These are phyloP conservation scores for Pteromalus puparum DNA, from an alignment of 1,140 invertebrate species.

Conservation along the genomic window DNA sequence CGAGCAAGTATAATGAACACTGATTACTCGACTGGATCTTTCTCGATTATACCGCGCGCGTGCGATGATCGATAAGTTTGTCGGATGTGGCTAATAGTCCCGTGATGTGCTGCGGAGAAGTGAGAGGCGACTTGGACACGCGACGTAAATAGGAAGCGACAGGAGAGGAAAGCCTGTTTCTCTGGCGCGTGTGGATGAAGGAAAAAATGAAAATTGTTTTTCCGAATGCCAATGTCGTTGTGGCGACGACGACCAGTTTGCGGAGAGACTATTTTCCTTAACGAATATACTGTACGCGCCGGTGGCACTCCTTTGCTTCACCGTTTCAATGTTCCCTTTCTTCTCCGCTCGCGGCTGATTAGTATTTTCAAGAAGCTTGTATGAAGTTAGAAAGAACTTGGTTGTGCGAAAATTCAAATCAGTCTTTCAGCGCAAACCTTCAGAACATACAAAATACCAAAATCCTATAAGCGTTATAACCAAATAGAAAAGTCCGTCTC, in stretches of 20 bases:
- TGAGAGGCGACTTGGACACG: neutral
- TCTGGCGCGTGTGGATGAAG: too few species aligned
- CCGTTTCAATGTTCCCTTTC: neutral
- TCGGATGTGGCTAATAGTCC: neutral
- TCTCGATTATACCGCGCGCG: neutral
- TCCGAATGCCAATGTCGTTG: neutral
- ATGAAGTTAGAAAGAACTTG: too few species aligned
- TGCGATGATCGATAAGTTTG: neutral
- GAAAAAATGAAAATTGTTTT: slow-evolving; percentile 16
- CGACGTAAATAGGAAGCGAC: neutral
- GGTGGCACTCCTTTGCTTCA: neutral
- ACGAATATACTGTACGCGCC: too few species aligned
- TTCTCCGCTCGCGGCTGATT: too few species aligned
- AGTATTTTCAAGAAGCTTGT: too few species aligned
- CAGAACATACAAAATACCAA: too few species aligned
- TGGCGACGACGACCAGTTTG: too few species aligned
- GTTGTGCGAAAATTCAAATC: neutral
- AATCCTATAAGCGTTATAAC: too few species aligned
- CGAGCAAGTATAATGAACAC: neutral
- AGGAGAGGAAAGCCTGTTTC: neutral
- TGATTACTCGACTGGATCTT: neutral
- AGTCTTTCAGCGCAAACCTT: neutral
- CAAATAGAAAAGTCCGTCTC: neutral
- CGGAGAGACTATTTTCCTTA: too few species aligned
- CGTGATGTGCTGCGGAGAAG: too few species aligned